Percentiles rank a stretch among this genome's conserved stretches.
Conservation (phyloP, 2,797 vertebrate genomes). For the Dicrostonyx torquatus region DNA sequence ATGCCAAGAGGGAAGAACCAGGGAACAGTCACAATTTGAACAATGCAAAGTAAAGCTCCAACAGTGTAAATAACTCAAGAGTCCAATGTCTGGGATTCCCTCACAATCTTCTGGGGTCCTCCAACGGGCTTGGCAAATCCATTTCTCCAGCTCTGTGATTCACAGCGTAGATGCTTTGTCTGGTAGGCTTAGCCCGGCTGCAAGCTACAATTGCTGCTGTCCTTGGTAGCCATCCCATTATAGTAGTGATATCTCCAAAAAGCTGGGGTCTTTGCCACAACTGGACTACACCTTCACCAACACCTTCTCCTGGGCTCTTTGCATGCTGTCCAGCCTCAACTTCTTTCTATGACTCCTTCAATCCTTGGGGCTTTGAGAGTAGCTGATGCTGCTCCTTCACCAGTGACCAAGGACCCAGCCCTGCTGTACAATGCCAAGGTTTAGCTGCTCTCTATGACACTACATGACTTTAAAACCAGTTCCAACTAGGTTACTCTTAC, state of each 20-base stretch:
- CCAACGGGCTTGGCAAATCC: neutral
- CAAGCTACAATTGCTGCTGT: neutral
- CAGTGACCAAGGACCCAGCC: neutral
- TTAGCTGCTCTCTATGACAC: neutral
- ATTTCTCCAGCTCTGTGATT: neutral
- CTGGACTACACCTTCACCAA: neutral
- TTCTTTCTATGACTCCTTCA: neutral
- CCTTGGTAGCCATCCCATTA: neutral
- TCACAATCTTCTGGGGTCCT: neutral
- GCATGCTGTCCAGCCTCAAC: neutral
- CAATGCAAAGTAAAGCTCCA: too few species aligned
- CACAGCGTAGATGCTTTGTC: neutral
- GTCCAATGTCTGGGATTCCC: neutral
- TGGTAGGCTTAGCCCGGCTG: neutral
- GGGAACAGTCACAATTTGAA: too few species aligned
- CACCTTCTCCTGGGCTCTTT: neutral
- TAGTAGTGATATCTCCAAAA: neutral
- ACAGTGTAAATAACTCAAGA: too few species aligned
- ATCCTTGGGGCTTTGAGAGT: neutral
- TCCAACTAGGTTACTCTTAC: neutral
- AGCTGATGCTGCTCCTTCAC: neutral
- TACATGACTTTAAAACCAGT: neutral
- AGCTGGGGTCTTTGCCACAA: neutral
- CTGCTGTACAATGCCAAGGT: neutral
- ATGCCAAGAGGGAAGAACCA: too few species aligned